Conservation (phyloP, 2,797 vertebrate species). For the Tenualosa thibaudeaui region DNA sequence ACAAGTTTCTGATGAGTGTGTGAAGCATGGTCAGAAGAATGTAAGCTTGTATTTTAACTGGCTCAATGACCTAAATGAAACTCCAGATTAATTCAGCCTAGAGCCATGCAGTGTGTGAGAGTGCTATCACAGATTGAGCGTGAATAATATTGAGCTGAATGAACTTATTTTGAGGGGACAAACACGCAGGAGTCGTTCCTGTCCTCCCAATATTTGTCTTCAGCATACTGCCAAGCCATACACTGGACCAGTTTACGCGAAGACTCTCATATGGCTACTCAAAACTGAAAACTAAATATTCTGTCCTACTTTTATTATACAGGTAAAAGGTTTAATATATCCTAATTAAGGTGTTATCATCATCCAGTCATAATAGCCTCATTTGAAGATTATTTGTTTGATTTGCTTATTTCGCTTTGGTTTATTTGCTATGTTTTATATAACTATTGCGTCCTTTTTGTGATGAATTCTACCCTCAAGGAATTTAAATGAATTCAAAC, state of each 20-base stretch:
- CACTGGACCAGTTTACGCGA: slow-evolving; percentile 54
- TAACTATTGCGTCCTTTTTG: no score
- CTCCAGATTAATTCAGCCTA: slow-evolving; percentile 29
- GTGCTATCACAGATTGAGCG: slow-evolving; percentile 39
- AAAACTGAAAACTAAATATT: slow-evolving; percentile 60
- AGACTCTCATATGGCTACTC: slow-evolving; percentile 61
- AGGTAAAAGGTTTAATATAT: slow-evolving; percentile 18
- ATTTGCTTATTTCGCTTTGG: no score
- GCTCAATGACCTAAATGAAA: neutral
- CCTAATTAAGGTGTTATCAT: neutral
- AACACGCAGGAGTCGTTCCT: slow-evolving; percentile 62
- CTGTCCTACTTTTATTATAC: slow-evolving; percentile 29
- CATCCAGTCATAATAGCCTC: neutral
- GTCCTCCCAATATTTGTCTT: slow-evolving; percentile 70
- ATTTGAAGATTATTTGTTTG: neutral
- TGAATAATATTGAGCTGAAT: slow-evolving; percentile 66
- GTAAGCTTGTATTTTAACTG: neutral
- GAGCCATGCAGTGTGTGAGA: slow-evolving; percentile 35
- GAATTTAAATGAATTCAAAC: no score
- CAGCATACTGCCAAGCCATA: slow-evolving; percentile 69
- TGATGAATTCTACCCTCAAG: no score
- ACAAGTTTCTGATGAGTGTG: neutral
- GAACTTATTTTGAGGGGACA: slow-evolving; percentile 68
- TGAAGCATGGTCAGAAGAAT: neutral
- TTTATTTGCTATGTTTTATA: no score